phyloP scores from a whole-genome alignment of 2,888 invertebrate genomes.

The Rotaria sp. region DNA sequence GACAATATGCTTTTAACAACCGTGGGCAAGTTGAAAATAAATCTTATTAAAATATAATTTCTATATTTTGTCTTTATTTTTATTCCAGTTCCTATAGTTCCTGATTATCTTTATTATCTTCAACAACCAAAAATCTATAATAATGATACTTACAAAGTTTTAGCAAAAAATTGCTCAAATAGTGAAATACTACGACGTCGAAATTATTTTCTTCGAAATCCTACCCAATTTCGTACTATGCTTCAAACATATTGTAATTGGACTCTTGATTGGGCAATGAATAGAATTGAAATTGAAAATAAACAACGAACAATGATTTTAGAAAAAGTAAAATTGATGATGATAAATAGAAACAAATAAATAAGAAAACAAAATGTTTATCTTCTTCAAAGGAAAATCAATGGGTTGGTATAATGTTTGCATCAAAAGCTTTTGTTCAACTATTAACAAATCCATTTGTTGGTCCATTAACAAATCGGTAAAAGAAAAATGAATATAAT shows the following conservation, averaged over 20 bases:
- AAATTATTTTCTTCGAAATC: slow-evolving; percentile 11
- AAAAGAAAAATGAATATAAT: slow-evolving; percentile 45
- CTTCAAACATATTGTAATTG: background rate
- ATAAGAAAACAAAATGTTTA: background rate
- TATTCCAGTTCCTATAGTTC: slow-evolving; percentile 85
- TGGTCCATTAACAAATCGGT: slow-evolving; percentile 97
- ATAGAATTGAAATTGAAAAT: background rate
- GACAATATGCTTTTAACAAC: slow-evolving; percentile 99
- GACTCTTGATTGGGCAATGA: background rate
- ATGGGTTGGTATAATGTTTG: slow-evolving; percentile 93
- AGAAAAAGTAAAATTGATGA: background rate
- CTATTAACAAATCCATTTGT: slow-evolving; percentile 92
- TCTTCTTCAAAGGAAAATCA: background rate
- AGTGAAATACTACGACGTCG: background rate
- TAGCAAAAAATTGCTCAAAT: slow-evolving; percentile 22
- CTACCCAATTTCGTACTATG: background rate
- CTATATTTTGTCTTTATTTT: background rate
- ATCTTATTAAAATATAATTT: background rate
- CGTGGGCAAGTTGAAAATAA: slow-evolving; percentile 67
- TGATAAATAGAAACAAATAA: background rate
- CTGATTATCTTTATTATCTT: slow-evolving; percentile 78
- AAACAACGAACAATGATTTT: background rate
- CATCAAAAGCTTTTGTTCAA: slow-evolving; percentile 95
- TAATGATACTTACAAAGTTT: background rate
- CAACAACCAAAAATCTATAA: slow-evolving; percentile 42